Conservation (phyloP, 23 tunicate species). For the Ascidia mentula region DNA sequence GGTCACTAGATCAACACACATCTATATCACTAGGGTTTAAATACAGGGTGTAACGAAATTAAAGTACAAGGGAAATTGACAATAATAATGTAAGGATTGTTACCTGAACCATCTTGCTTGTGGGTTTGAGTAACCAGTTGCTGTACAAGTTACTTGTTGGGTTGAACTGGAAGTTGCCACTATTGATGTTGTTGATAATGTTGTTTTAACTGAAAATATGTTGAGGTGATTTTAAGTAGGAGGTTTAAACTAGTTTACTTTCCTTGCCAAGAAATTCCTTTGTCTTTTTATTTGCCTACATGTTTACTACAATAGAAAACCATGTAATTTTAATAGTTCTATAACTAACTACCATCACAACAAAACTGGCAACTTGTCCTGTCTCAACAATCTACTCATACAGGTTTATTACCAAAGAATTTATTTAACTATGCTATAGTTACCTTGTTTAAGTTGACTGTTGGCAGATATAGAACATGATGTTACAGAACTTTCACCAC, state of each 20-base stretch:
- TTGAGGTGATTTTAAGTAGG: no score
- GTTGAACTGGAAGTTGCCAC: not conserved
- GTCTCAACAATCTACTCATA: no score
- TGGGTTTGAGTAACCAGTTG: not conserved
- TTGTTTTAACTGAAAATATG: not conserved
- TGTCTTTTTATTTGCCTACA: no score
- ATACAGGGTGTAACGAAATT: no score
- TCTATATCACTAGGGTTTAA: no score
- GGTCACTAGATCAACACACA: no score
- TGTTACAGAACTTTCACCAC: not conserved
- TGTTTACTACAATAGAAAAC: no score
- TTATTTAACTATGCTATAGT: not conserved
- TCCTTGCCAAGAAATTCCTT: no score
- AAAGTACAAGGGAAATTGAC: not conserved
- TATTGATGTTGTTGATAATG: not conserved
- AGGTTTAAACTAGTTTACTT: no score
- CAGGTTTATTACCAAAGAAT: not conserved
- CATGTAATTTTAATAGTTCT: no score
- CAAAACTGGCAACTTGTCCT: no score
- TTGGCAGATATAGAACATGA: not conserved
- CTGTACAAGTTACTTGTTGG: not conserved
- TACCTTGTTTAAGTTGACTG: constrained; percentile 1
- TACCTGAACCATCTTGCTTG: not conserved
- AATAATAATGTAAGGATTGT: not conserved
- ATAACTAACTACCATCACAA: no score